These are phyloP conservation scores for Hippotragus niger DNA, from an alignment of 2,113 vertebrate genomes.

Conservation along the genomic window DNA sequence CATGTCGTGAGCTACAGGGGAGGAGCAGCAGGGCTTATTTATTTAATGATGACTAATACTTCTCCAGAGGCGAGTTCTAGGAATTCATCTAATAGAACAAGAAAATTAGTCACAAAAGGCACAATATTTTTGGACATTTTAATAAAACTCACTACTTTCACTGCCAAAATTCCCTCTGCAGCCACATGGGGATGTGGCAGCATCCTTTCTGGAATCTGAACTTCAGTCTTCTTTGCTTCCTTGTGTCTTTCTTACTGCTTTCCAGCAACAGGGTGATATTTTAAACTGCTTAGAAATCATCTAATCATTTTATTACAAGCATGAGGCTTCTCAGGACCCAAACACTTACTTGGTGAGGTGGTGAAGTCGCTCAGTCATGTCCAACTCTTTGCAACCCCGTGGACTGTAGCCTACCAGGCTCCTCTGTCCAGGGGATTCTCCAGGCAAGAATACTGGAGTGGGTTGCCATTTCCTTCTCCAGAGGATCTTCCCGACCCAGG, in stretches of 20 bases:
- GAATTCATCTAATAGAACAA: background rate
- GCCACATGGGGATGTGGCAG: background rate
- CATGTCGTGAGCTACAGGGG: rapidly evolving
- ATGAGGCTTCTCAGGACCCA: background rate
- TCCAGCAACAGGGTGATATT: background rate
- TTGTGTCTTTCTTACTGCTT: background rate
- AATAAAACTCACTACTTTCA: background rate
- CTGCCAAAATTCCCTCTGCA: background rate
- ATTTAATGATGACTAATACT: background rate
- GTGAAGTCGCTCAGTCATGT: no score
- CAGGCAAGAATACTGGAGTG: no score
- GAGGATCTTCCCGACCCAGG: no score
- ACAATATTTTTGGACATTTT: background rate
- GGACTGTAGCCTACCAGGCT: no score
- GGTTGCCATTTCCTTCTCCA: no score
- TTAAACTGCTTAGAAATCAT: background rate
- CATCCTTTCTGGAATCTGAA: background rate
- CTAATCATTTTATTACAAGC: background rate
- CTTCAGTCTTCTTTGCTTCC: background rate
- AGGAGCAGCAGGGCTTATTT: background rate
- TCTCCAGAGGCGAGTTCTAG: background rate
- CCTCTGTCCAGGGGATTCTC: no score
- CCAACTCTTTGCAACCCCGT: no score
- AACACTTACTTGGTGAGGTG: background rate
- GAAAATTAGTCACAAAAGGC: background rate